These are phyloP conservation scores for Parazoanthus atlanticus DNA, from an alignment of 92 coral and sea anemone genomes.

Conservation along the genomic window DNA sequence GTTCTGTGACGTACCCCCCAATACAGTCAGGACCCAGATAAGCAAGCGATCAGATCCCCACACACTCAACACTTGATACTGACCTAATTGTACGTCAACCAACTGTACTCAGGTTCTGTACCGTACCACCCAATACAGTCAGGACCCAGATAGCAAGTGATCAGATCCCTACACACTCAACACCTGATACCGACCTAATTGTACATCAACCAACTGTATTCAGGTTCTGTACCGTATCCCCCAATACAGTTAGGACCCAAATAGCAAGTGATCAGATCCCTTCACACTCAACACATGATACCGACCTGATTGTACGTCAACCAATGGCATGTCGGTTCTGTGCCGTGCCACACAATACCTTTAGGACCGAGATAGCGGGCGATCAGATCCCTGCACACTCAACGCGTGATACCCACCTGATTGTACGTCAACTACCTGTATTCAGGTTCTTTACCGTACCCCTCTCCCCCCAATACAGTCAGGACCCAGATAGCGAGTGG, in stretches of 20 bases:
- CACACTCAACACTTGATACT: neutral
- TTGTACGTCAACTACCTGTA: constrained; percentile 84
- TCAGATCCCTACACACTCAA: too few relatives aligned
- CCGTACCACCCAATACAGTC: constrained; percentile 73
- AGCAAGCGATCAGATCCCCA: too few relatives aligned
- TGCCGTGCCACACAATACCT: constrained; percentile 69
- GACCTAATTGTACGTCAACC: constrained; percentile 89
- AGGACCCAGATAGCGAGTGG: too few relatives aligned
- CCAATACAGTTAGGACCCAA: constrained; percentile 52
- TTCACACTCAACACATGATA: neutral
- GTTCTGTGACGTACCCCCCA: too few relatives aligned
- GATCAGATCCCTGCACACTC: too few relatives aligned
- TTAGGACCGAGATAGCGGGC: too few relatives aligned
- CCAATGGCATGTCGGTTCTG: constrained; percentile 73
- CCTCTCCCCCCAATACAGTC: constrained; percentile 57
- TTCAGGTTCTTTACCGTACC: constrained; percentile 46
- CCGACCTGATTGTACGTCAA: constrained; percentile 81
- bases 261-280: too few relatives aligned
- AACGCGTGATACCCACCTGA: constrained; percentile 59
- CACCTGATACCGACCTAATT: constrained; percentile 65
- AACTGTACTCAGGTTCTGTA: constrained; percentile 63
- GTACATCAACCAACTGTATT: constrained; percentile 83
- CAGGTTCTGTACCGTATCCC: constrained; percentile 50
- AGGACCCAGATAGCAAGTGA: too few relatives aligned
- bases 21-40: too few relatives aligned